Percentiles rank a stretch among this genome's conserved stretches.
Evolutionary conservation across 2,113 vertebrate genomes (phyloP).

Genomic region (Neotoma lepida): DNA sequence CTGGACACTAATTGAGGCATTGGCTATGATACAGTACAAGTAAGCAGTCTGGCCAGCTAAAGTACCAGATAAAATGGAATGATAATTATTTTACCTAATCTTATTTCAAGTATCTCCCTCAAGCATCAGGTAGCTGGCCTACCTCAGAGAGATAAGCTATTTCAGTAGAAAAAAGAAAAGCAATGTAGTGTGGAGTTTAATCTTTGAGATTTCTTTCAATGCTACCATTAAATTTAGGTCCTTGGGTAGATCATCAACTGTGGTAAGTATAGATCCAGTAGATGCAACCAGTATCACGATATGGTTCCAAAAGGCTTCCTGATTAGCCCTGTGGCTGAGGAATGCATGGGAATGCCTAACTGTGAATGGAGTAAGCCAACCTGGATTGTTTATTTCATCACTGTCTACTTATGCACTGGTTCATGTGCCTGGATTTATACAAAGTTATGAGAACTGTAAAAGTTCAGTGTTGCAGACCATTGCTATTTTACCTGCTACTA

Average conservation of each 20-base stretch:
- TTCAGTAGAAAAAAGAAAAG: conserved; percentile 28
- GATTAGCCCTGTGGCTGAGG: neutral
- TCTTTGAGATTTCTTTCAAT: neutral
- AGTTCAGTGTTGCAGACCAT: neutral
- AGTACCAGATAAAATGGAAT: conserved; percentile 15
- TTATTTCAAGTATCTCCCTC: conserved; percentile 49
- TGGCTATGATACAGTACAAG: conserved; percentile 5
- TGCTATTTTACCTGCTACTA: neutral
- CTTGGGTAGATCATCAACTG: neutral
- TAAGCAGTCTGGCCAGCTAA: conserved; percentile 22
- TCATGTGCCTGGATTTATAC: neutral
- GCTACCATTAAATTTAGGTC: neutral
- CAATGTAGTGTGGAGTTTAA: neutral
- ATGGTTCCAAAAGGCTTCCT: neutral
- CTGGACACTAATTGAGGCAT: neutral
- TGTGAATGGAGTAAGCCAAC: neutral
- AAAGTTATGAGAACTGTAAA: neutral
- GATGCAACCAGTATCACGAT: neutral
- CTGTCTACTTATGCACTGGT: neutral
- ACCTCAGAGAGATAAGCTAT: neutral
- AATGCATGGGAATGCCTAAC: neutral
- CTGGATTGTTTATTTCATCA: neutral
- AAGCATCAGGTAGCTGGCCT: conserved; percentile 19
- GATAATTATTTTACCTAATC: conserved; percentile 46
- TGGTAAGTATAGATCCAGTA: neutral